Evolutionary conservation across 2,888 invertebrate genomes (phyloP).

Genomic region (Idaea dimidiata): DNA sequence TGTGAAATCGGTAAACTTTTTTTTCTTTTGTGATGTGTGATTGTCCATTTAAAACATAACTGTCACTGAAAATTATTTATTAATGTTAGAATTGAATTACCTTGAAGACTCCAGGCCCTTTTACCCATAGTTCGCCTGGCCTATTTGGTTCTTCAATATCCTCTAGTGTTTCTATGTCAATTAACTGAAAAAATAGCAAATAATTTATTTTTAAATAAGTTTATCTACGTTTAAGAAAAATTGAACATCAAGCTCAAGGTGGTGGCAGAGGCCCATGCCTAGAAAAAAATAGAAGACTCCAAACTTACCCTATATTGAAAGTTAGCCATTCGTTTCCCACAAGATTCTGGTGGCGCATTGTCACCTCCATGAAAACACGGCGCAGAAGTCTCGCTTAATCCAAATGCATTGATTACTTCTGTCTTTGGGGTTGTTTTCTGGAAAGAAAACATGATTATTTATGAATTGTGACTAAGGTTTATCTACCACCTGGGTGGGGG

Average conservation of each 20-base stretch:
- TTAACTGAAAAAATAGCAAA: slow-evolving; percentile 52
- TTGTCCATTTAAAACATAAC: too few species aligned
- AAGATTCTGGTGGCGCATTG: slow-evolving; percentile 33
- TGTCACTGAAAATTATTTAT: too few species aligned
- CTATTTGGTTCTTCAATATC: slow-evolving; percentile 64
- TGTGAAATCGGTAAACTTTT: too few species aligned
- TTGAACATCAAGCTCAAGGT: too few species aligned
- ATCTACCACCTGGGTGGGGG: too few species aligned
- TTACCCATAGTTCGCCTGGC: slow-evolving; percentile 75
- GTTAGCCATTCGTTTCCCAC: slow-evolving; percentile 52
- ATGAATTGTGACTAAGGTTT: too few species aligned
- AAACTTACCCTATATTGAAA: slow-evolving; percentile 52
- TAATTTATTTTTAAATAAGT: neutral
- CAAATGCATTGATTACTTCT: slow-evolving; percentile 48
- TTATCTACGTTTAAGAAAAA: too few species aligned
- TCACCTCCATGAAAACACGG: slow-evolving; percentile 34
- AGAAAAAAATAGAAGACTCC: slow-evolving; percentile 11
- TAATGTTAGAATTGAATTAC: slow-evolving; percentile 31
- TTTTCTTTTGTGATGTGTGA: too few species aligned
- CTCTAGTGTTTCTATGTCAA: slow-evolving; percentile 63
- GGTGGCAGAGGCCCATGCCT: too few species aligned
- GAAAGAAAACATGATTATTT: slow-evolving; percentile 5
- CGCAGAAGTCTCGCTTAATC: slow-evolving; percentile 53
- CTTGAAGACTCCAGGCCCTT: slow-evolving; percentile 67
- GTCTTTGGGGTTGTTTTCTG: slow-evolving; percentile 51